phyloP scores from a whole-genome alignment of 2,797 vertebrate genomes.

The Lacerta bilineata region DNA sequence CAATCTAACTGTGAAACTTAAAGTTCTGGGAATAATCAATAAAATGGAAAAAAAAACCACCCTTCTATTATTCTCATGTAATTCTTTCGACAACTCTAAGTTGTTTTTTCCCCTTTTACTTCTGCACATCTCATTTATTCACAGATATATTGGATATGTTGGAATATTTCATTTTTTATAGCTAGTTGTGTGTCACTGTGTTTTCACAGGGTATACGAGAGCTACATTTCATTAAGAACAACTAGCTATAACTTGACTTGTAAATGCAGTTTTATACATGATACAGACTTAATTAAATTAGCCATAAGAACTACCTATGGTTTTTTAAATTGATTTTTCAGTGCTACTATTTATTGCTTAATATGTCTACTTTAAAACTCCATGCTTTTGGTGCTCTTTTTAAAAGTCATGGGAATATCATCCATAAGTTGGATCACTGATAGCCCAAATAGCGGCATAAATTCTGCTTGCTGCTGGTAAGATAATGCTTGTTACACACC shows the following conservation, averaged over 20 bases:
- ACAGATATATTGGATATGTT: constrained; percentile 66
- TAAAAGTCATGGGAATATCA: constrained; percentile 43
- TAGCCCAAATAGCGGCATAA: constrained; percentile 35
- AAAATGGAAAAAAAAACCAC: constrained; percentile 63
- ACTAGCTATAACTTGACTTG: constrained; percentile 53
- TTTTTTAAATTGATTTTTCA: constrained; percentile 75
- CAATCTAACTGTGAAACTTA: constrained; percentile 85
- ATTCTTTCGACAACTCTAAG: constrained; percentile 67
- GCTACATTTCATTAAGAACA: constrained; percentile 61
- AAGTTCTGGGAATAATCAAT: constrained; percentile 88
- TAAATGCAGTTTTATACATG: constrained; percentile 60
- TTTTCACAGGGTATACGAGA: constrained; percentile 66
- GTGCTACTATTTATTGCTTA: constrained; percentile 70
- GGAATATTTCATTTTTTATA: constrained; percentile 75
- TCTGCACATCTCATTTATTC: constrained; percentile 75
- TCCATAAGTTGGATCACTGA: constrained; percentile 24
- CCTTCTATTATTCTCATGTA: constrained; percentile 70
- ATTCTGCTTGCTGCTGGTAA: constrained; percentile 30
- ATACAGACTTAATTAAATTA: constrained; percentile 74
- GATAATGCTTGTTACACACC: background rate
- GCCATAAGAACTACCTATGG: constrained; percentile 64
- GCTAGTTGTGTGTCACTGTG: constrained; percentile 63
- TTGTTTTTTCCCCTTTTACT: constrained; percentile 67
- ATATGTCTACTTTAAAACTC: constrained; percentile 70
- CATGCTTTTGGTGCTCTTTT: constrained; percentile 57